Conservation (phyloP, 2,113 vertebrate genomes). For the Columbina picui region DNA sequence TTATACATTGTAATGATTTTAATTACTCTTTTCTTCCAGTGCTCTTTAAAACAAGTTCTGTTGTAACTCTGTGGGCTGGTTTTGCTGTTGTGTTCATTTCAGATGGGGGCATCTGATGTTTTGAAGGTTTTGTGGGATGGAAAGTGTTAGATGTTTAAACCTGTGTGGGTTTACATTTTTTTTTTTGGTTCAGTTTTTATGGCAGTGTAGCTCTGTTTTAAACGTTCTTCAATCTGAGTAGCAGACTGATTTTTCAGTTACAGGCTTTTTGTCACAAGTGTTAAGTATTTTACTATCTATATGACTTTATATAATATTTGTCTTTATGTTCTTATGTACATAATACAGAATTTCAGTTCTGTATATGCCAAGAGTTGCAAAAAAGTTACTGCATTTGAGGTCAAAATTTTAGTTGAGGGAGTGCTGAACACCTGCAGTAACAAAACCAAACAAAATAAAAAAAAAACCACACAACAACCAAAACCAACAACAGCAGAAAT, state of each 20-base stretch:
- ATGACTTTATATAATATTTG: neutral
- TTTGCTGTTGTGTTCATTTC: neutral
- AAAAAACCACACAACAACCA: no score
- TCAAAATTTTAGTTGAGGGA: neutral
- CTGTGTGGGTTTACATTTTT: neutral
- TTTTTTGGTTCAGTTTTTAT: neutral
- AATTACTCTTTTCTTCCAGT: neutral
- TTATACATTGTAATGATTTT: neutral
- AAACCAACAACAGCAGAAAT: neutral
- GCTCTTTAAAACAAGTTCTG: neutral
- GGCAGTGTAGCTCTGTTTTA: neutral
- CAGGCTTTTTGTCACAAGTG: neutral
- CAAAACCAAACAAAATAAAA: neutral
- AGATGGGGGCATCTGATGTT: neutral
- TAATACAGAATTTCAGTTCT: neutral
- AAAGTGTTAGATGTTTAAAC: neutral
- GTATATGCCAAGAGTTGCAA: neutral
- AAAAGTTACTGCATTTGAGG: neutral
- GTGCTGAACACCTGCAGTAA: neutral
- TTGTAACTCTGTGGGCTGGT: neutral
- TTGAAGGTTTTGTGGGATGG: neutral
- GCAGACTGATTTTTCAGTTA: neutral
- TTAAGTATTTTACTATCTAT: neutral
- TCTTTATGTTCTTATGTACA: neutral
- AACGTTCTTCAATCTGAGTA: neutral